phyloP scores from a whole-genome alignment of 2,888 invertebrate genomes.

The Cataglyphis livida region DNA sequence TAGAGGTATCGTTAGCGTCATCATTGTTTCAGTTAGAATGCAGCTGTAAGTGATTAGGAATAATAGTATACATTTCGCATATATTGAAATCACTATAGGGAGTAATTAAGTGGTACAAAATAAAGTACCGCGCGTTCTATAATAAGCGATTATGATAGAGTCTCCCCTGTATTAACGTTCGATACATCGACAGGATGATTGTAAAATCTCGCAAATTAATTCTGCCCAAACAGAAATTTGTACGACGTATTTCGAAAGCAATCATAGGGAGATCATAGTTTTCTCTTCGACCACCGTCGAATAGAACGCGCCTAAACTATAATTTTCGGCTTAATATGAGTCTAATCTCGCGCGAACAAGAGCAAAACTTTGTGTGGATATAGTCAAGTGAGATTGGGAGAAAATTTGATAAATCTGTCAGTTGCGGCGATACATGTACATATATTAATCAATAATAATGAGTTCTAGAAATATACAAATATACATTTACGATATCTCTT shows the following conservation, averaged over 20 bases:
- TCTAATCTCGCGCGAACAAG: conserved; percentile 41
- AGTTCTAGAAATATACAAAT: neutral
- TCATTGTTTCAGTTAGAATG: conserved; percentile 8
- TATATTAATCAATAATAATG: neutral
- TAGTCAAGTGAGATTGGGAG: neutral
- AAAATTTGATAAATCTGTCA: conserved; percentile 6
- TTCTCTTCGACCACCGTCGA: conserved; percentile 45
- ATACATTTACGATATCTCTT: neutral
- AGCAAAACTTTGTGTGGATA: conserved; percentile 38
- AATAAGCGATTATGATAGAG: conserved; percentile 34
- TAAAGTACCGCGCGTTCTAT: conserved; percentile 62
- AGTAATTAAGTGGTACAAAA: conserved; percentile 56
- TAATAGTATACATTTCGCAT: conserved; percentile 19
- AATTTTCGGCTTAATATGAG: conserved; percentile 76
- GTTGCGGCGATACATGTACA: neutral
- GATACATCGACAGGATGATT: conserved; percentile 64
- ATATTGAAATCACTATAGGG: conserved; percentile 53
- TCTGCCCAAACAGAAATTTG: conserved; percentile 20
- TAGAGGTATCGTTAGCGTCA: neutral
- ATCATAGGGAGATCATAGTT: conserved; percentile 64
- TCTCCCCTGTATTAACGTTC: conserved; percentile 27
- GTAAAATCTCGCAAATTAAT: conserved; percentile 62
- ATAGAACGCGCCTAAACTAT: conserved; percentile 65
- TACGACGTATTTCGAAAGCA: conserved; percentile 22
- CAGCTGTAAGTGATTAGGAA: conserved; percentile 36